Evolutionary conservation across 2,797 vertebrate genomes (phyloP).

Genomic region (Mormyrops attenuatus): DNA sequence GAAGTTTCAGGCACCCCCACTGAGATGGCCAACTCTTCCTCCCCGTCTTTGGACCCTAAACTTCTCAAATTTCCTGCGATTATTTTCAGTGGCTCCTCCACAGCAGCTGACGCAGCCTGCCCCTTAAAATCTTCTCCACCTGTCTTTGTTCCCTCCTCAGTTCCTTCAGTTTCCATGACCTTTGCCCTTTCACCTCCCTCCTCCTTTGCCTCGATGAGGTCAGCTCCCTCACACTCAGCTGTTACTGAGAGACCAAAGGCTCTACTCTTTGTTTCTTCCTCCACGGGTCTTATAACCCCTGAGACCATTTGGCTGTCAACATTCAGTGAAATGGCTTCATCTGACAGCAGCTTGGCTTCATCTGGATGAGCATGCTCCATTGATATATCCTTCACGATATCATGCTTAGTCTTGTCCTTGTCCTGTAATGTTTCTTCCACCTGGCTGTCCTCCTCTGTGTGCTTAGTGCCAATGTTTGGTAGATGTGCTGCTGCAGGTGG

Average conservation of each 20-base stretch:
- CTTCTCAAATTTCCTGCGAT: constrained; percentile 24
- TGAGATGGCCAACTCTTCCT: constrained; percentile 25
- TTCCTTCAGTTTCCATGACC: constrained; percentile 24
- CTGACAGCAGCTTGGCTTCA: constrained; percentile 9
- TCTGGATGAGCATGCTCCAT: neutral
- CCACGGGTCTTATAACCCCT: constrained; percentile 13
- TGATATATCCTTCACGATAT: neutral
- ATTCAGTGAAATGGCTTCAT: constrained; percentile 11
- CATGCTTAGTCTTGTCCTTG: constrained; percentile 14
- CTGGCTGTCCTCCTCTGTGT: neutral
- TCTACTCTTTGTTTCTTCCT: constrained; percentile 19
- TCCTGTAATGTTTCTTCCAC: neutral
- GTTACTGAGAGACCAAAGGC: constrained; percentile 25
- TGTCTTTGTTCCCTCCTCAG: constrained; percentile 22
- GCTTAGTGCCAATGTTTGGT: constrained; percentile 15
- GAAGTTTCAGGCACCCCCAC: neutral
- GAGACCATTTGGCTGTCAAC: constrained; percentile 14
- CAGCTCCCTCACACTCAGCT: constrained; percentile 22
- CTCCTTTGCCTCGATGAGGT: constrained; percentile 18
- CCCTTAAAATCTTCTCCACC: constrained; percentile 19
- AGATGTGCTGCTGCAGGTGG: neutral
- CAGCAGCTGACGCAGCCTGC: constrained; percentile 23
- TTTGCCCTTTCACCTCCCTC: constrained; percentile 24
- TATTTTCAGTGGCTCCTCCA: constrained; percentile 21
- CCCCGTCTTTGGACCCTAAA: constrained; percentile 14